Base-by-base conservation (phyloP, 2,888 invertebrate species). In the Sarcophaga carnaria region DNA sequence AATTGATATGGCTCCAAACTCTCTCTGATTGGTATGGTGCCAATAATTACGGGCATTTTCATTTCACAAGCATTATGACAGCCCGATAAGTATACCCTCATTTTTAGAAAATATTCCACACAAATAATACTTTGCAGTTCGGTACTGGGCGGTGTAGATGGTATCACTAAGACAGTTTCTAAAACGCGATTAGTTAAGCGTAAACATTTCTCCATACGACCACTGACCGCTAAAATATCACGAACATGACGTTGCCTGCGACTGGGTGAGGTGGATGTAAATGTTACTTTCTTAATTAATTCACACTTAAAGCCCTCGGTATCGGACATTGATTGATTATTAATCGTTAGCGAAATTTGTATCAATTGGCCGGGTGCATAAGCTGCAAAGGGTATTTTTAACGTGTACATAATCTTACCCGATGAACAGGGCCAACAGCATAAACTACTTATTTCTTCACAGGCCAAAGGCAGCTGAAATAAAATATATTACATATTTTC, bases 361-460 rank as follows among this genome's bases (percentile, higher is more conserved):
- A 91, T 85, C 11, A 22, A 72, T 63, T 91, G 90, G 2, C 90
- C 90, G 2, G 90, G 89, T 12, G 89, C 90, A 81, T 89, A 91
- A 20, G 90, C 91, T 1, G 89, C 87, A 75, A 88, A 90, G 3
- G 90, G 89, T 69, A 90, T 86, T 22, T 76, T 86, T 11, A 90
- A 49, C 2, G 89, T 88, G 22, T 88, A 89, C 0, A 88, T 80
- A 22, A 90, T 81, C 6, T 89, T 88, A 0, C 89, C 90, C 2
- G 89, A 89, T 3, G 69, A 83, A 62, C 90, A 91, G 10, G 89
- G 89, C 80, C 88, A 90, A 62, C 89, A 90, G 60, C 90, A 90
- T 22, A 89, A 88, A 63, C 80, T 84, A n/a, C 88, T 89, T 3
- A 88, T 60, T 2, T 88, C 87, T 37, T 90, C 89, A n/a, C 70